A percentile compares a stretch with the other conserved stretches of the same genome.
phyloP scores from a whole-genome alignment of 2,888 invertebrate genomes.

The Acheta domesticus region DNA sequence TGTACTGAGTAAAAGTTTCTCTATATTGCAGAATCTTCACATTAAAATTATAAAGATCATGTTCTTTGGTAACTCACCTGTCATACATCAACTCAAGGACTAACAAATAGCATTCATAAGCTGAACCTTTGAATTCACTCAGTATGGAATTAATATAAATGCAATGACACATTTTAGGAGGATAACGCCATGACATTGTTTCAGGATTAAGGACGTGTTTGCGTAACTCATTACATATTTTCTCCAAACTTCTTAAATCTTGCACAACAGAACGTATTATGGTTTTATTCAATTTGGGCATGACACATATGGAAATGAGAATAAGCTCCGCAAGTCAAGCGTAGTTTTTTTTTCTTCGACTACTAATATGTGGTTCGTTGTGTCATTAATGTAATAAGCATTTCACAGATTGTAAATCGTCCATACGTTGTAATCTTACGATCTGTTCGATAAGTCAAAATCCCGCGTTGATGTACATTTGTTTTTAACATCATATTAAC shows the following conservation, averaged over 20 bases:
- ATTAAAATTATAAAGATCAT: too few species aligned
- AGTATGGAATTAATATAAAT: neutral
- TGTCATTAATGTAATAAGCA: too few species aligned
- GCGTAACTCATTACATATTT: neutral
- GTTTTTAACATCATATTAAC: too few species aligned
- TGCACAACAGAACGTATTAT: neutral
- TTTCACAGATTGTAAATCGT: too few species aligned
- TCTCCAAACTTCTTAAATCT: conserved; percentile 18
- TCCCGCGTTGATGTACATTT: too few species aligned
- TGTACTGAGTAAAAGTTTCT: too few species aligned
- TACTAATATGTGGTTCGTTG: too few species aligned
- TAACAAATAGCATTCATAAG: neutral
- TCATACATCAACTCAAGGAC: neutral
- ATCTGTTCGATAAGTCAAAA: too few species aligned
- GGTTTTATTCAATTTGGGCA: neutral
- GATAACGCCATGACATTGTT: neutral
- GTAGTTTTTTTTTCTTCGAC: too few species aligned
- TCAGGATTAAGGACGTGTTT: neutral
- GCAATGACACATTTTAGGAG: neutral
- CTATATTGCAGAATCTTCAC: too few species aligned
- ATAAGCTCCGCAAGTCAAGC: neutral
- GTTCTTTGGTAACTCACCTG: neutral
- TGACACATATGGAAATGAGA: neutral
- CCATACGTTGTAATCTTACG: too few species aligned
- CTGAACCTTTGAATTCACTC: neutral